A percentile compares a stretch with the other conserved stretches of the same genome.
Evolutionary conservation across 1,140 invertebrate species (phyloP).

Genomic region (Drosophila yakuba): DNA sequence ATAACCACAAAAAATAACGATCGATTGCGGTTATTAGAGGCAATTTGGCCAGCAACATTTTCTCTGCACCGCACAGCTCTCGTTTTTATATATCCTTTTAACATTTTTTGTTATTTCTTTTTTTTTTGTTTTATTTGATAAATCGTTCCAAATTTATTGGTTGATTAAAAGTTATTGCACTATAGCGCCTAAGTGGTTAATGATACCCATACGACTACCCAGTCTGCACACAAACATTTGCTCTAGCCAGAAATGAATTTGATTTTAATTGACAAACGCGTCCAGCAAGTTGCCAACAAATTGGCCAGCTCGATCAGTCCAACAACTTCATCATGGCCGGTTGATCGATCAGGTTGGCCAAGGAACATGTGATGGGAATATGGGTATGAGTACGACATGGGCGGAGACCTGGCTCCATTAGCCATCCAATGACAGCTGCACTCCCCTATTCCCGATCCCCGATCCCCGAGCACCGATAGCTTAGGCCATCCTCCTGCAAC

Average conservation of each 20-base stretch:
- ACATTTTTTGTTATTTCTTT: slow-evolving; percentile 13
- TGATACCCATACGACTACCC: slow-evolving; percentile 52
- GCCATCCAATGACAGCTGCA: slow-evolving; percentile 43
- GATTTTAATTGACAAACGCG: slow-evolving; percentile 82
- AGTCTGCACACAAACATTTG: slow-evolving; percentile 30
- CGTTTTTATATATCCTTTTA: background rate
- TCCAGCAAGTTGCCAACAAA: slow-evolving; percentile 73
- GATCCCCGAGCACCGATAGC: background rate
- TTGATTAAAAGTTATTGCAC: slow-evolving; percentile 82
- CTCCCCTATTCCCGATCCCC: background rate
- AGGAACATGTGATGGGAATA: background rate
- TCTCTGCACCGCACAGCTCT: slow-evolving; percentile 11
- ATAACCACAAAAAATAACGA: slow-evolving; percentile 84
- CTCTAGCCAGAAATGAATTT: slow-evolving; percentile 70
- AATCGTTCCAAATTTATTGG: slow-evolving; percentile 80
- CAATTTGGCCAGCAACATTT: slow-evolving; percentile 79
- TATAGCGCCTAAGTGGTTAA: slow-evolving; percentile 77
- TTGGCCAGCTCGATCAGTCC: slow-evolving; percentile 59
- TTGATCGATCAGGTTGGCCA: slow-evolving; percentile 34
- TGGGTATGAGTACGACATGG: slow-evolving; percentile 30
- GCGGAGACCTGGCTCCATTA: slow-evolving; percentile 67
- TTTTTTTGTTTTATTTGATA: slow-evolving; percentile 54
- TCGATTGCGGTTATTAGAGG: slow-evolving; percentile 83
- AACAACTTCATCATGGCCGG: slow-evolving; percentile 73
- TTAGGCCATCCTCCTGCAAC: slow-evolving; percentile 15